Evolutionary conservation across 2,888 invertebrate genomes (phyloP), one percentile per base, ranked within the genome.

Genomic region (Ctena decussata): DNA sequence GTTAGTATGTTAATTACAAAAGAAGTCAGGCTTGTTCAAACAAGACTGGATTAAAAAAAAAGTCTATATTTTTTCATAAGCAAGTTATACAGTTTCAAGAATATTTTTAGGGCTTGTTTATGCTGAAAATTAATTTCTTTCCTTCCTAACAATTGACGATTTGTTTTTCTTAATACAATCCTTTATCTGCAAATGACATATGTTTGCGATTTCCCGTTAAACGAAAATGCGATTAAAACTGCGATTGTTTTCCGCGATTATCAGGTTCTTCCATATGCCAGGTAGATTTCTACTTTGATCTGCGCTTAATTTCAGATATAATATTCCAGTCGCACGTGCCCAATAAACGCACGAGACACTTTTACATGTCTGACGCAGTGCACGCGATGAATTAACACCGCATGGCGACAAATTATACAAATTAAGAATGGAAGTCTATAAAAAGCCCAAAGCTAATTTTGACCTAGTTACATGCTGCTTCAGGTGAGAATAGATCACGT

Each of bases 281-380:
- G 65, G 57, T 57, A 57, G 57, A 57, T 57, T 57, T 57, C 57
- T 57, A 27, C 57, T 57, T 57, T 65, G 65, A 65, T 65, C 35
- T 65, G 27, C 21, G 24, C 44, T 41, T 41, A 41, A 72, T 72
- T 44, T 41, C 30, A 8, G 27, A 30, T 72, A 44, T 41, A 41
- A 72, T 72, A 39, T 72, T 72, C 72, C 72, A 72, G 5, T 72
- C 30, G 44, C 72, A 72, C 46, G 72, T 72, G 65, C 65, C 18
- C 18, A 35, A 65, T 65, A 35, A 65, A 65, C 65, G 65, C 65
- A 65, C 65, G 65, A 35, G 65, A 35, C 65, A 35, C 35, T 65
- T 65, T 65, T 35, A 65, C 65, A 65, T 35, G 65, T 35, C 35
- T 35, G 35, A 65, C 27, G 12, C 18, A 21, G 8, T 11, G 65